Base-by-base conservation (phyloP, 2,888 invertebrate species). In the Euclidia mi region DNA sequence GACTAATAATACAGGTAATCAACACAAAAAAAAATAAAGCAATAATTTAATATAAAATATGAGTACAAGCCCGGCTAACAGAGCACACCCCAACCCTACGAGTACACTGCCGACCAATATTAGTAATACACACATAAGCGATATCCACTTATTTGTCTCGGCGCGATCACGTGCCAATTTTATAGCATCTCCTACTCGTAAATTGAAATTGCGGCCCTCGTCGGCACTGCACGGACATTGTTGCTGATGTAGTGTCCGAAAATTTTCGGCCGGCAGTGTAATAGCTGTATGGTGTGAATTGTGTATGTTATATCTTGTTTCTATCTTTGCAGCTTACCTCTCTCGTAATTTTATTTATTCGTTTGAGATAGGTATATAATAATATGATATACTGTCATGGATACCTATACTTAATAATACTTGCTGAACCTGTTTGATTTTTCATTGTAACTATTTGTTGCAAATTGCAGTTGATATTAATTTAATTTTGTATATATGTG, bases 151-250 rank as follows among this genome's bases (percentile, higher is more conserved):
- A 91, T 91, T 90, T 92, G 92, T 91, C 89, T 85, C 83, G 67
- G 71, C 61, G 80, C 82, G 88, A 88, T 90, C 94, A 94, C 94
- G 94, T 92, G 88, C 93, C 88, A 82, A 87, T 92, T 93, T 94
- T 93, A 94, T 94, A 84, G 93, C 89, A 78, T 84, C 76, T 82
- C 77, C 81, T 50, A 87, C 84, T 88, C 90, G 90, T 92, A 92
- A 92, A 92, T 92, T 92, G 92, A 93, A 90, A 91, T 91, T 87
- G 91, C 87, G 81, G 78, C 71, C 77, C 81, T 78, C 76, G 78
- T 73, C 73, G 67, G 63, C 70, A 76, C 59, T 79, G 77, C 76
- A 77, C 78, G 77, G 78, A 81, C 84, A 82, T 76, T 82, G 87
- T 85, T 78, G 72, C 75, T 74, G 79, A 81, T 87, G 83, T 85